A percentile compares a stretch with the other conserved stretches of the same genome.
Conservation (phyloP, 2,888 invertebrate species). For the Mythimna impura region DNA sequence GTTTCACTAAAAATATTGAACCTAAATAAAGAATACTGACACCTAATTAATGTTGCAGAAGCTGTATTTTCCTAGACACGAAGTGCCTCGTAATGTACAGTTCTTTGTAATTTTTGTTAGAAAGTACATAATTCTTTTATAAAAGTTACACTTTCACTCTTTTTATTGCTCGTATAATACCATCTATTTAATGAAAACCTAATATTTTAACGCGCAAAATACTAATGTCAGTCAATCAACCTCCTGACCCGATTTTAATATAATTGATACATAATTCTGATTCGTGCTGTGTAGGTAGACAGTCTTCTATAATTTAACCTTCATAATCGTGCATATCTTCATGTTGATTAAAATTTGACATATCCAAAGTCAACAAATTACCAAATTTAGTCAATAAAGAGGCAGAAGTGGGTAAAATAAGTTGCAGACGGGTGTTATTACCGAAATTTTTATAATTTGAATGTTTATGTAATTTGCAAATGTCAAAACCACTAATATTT, state of each 20-base stretch:
- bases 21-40: conserved; percentile 44
- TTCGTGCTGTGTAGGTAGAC: conserved; percentile 19
- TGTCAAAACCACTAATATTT: background rate
- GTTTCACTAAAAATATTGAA: conserved; percentile 54
- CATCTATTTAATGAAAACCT: conserved; percentile 41
- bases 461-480: conserved; percentile 18
- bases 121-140: conserved; percentile 64
- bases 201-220: conserved; percentile 47
- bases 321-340: conserved; percentile 7
- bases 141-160: conserved; percentile 69
- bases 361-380: conserved; percentile 15
- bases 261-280: conserved; percentile 52
- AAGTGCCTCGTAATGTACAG: conserved; percentile 31
- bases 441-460: conserved; percentile 2
- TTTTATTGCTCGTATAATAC: conserved; percentile 46
- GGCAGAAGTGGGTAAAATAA: background rate
- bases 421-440: background rate
- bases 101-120: conserved; percentile 65
- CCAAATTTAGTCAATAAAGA: conserved; percentile 3
- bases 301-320: conserved; percentile 30
- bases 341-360: conserved; percentile 12
- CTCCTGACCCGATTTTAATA: conserved; percentile 61
- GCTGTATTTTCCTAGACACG: conserved; percentile 42
- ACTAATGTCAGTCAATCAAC: conserved; percentile 60
- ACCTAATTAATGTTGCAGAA: conserved; percentile 44